Percentiles rank a stretch among this genome's conserved stretches.
These are phyloP conservation scores for Chelonia mydas DNA, from an alignment of 2,797 vertebrate species.

Conservation along the genomic window DNA sequence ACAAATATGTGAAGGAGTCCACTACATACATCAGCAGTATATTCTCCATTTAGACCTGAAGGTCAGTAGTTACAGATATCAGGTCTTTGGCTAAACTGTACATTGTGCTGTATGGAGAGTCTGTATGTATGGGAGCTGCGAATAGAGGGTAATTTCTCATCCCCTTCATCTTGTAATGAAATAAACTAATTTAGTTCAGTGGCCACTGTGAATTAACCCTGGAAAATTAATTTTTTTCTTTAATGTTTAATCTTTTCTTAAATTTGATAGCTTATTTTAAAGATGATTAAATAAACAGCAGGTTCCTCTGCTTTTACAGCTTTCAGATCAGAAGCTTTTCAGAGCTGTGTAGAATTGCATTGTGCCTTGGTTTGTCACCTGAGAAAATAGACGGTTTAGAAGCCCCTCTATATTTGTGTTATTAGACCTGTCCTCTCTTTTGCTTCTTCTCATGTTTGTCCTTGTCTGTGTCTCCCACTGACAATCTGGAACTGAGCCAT, in stretches of 20 bases:
- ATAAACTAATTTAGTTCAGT: background rate
- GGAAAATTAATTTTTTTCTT: background rate
- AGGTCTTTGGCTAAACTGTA: background rate
- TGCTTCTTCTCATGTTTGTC: background rate
- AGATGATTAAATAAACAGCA: background rate
- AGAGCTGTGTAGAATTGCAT: background rate
- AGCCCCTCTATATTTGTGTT: background rate
- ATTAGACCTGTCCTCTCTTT: background rate
- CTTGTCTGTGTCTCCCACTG: background rate
- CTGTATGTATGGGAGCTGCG: background rate
- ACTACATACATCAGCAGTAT: slow-evolving; percentile 91
- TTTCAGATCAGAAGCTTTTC: background rate
- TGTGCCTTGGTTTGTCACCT: background rate
- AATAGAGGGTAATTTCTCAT: background rate
- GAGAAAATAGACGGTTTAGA: background rate
- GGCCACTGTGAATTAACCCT: background rate
- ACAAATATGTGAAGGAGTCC: slow-evolving; percentile 91
- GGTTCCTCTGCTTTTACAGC: background rate
- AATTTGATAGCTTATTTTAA: background rate
- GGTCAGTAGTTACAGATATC: slow-evolving; percentile 71
- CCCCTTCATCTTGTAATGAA: background rate
- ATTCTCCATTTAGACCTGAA: slow-evolving; percentile 92
- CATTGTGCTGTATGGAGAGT: background rate
- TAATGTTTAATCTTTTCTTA: fast-evolving
- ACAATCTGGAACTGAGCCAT: background rate